Evolutionary conservation across 2,797 vertebrate species (phyloP), one percentile per base, ranked within the genome.

Genomic region (Benthosema pterotum): DNA sequence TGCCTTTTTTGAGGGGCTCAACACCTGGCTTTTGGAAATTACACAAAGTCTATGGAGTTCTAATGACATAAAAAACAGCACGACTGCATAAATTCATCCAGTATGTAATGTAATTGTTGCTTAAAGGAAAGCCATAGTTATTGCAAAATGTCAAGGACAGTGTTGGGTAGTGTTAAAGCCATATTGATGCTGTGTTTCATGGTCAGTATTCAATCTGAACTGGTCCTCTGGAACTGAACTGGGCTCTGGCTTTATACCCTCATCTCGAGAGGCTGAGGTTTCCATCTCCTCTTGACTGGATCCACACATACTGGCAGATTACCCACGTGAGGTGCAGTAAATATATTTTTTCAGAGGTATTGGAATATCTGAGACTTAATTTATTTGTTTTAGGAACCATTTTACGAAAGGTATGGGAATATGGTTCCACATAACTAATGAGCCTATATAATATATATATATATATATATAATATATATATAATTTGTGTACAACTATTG

Each of bases 241-340:
- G 63, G 14, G 72, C 45, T 52, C 32, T 54, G 58, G 22, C 57
- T 47, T 48, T 32, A 53, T 51, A 38, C 32, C 11, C 32, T 32
- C 22, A 2, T 73, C 12, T 15, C 56, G 72, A 78, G 38, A 17
- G 67, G 82, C 71, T 72, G n/a, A n/a, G 52, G 48, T 25, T 67
- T 51, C 65, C 14, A 2, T 54, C 19, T 71, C 15, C 63, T 50
- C 22, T 57, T 18, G 51, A 74, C 67, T 52, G 63, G 49, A 52
- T 28, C 48, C 53, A 60, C 78, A 73, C 16, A 42, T 28, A 63
- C 65, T 60, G 19, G 58, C 60, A 61, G 14, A n/a, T 4, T 57
- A 78, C 49, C 25, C 28, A 43, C 58, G 25, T 64, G 46, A 56
- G 25, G 13, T n/a, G n/a, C n/a, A n/a, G n/a, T 47, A 15, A 11